phyloP scores from a whole-genome alignment of 2,888 invertebrate genomes.

The Hydrotaea diabolus region DNA sequence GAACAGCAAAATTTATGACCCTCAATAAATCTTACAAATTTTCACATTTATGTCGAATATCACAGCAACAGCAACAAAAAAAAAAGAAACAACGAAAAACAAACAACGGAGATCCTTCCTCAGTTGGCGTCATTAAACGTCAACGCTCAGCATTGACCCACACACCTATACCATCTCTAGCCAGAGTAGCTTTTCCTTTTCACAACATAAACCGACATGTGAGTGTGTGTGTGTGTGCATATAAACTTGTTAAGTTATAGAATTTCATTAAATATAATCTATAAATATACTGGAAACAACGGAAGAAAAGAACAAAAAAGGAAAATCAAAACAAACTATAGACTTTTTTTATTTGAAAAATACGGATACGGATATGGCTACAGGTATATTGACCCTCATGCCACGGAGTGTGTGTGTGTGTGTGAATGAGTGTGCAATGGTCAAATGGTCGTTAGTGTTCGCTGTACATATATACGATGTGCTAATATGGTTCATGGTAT shows the following conservation, averaged over 20 bases:
- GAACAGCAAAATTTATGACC: slow-evolving; percentile 18
- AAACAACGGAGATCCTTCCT: background rate
- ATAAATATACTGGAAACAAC: slow-evolving; percentile 17
- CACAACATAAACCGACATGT: background rate
- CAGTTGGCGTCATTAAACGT: background rate
- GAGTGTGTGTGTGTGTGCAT: background rate
- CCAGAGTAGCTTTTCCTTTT: background rate
- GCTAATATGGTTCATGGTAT: background rate
- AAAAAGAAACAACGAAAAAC: background rate
- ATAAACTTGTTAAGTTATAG: slow-evolving; percentile 26
- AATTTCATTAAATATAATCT: slow-evolving; percentile 39
- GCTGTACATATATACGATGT: background rate
- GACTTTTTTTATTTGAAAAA: slow-evolving; percentile 15
- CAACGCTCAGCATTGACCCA: background rate
- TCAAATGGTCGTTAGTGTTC: background rate
- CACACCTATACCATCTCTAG: background rate
- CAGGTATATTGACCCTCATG: slow-evolving; percentile 21
- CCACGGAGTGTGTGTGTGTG: background rate
- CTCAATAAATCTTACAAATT: slow-evolving; percentile 18
- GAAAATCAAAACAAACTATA: slow-evolving; percentile 6
- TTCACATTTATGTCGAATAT: slow-evolving; percentile 31
- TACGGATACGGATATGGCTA: slow-evolving; percentile 23
- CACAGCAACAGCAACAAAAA: background rate
- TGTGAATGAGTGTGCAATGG: background rate
- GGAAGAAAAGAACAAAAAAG: background rate